Conservation (phyloP, 2,113 vertebrate genomes). For the Physeter macrocephalus region DNA sequence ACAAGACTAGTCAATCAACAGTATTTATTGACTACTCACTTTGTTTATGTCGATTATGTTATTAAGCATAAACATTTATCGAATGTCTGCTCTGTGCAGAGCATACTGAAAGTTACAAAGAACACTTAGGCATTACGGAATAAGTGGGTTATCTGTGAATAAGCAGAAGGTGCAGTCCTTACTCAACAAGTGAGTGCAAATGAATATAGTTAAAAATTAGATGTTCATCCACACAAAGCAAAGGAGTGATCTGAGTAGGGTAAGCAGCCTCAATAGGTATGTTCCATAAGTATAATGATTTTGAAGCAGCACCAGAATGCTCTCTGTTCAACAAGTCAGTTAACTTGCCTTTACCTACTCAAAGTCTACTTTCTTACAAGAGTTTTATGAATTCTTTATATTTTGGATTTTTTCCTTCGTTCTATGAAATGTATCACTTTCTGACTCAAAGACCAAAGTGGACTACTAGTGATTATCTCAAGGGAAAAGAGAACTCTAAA, state of each 20-base stretch:
- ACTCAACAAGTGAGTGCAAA: neutral
- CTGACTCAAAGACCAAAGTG: neutral
- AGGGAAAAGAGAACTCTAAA: neutral
- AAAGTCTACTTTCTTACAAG: neutral
- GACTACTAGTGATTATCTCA: neutral
- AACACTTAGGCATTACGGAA: neutral
- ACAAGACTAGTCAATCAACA: neutral
- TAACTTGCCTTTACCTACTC: neutral
- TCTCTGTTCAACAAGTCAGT: neutral
- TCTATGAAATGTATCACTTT: neutral
- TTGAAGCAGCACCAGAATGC: neutral
- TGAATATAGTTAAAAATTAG: neutral
- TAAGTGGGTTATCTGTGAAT: neutral
- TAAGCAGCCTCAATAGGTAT: neutral
- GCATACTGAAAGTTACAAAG: neutral
- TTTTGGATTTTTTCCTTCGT: neutral
- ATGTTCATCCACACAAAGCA: neutral
- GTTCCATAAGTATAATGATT: neutral
- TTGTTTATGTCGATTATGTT: slow-evolving; percentile 15
- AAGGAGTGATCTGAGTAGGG: neutral
- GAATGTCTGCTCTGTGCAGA: neutral
- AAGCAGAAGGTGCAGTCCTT: neutral
- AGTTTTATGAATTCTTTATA: neutral
- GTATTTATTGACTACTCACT: neutral
- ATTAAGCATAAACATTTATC: neutral